Conservation (phyloP, 92 coral and sea anemone species). For the Porites cylindrica region DNA sequence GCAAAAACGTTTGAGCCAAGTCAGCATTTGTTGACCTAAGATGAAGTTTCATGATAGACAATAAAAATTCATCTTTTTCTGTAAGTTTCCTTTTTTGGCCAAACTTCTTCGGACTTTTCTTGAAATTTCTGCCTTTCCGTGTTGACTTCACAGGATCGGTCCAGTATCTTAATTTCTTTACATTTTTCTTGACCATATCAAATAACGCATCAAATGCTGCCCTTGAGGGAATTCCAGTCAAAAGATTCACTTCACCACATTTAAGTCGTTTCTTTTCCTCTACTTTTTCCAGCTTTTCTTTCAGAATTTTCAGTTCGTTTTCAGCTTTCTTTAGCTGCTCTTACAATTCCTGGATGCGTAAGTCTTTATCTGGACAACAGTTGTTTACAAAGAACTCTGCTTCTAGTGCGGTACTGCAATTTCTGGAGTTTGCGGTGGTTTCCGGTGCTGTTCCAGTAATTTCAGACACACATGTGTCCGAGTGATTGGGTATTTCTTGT, state of each 20-base stretch:
- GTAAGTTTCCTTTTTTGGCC: constrained; percentile 33
- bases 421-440: no score
- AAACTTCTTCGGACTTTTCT: constrained; percentile 58
- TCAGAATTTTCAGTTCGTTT: not conserved
- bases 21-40: not conserved
- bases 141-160: constrained; percentile 45
- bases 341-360: no score
- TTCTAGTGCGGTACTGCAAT: no score
- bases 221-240: not conserved
- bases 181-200: constrained; percentile 50
- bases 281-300: not conserved
- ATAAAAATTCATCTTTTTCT: not conserved
- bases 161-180: constrained; percentile 56
- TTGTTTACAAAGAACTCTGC: no score
- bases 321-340: no score
- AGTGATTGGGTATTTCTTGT: no score
- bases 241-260: not conserved
- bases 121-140: constrained; percentile 60
- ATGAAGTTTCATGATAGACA: not conserved
- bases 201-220: constrained; percentile 61
- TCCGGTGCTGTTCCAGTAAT: no score
- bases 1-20: constrained; percentile 4
- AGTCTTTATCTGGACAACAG: no score
- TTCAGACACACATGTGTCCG: no score
- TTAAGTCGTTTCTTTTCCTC: not conserved